Conservation (phyloP, 2,113 vertebrate genomes). For the Suricata suricatta region DNA sequence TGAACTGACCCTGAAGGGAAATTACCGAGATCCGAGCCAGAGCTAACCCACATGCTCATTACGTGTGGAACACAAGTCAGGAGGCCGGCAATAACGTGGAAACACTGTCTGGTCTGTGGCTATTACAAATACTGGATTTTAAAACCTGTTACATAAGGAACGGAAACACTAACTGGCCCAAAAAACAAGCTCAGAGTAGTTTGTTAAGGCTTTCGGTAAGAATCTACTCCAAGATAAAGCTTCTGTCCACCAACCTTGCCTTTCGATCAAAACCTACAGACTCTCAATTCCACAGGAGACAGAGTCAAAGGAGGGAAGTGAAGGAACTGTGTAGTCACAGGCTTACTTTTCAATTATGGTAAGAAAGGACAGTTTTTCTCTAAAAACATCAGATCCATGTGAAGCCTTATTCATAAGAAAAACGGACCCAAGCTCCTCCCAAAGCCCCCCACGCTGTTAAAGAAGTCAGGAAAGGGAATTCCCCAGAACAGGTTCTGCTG, state of each 20-base stretch:
- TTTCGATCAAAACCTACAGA: not conserved
- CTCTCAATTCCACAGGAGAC: not conserved
- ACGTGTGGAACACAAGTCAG: not conserved
- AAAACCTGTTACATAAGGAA: constrained; percentile 46
- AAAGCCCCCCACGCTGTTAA: not conserved
- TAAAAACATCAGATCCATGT: not conserved
- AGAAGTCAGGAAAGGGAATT: not conserved
- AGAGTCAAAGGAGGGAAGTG: not conserved
- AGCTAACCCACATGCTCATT: not conserved
- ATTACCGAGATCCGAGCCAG: not conserved
- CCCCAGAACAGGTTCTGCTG: not conserved
- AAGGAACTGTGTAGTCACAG: not conserved
- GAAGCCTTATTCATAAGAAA: not conserved
- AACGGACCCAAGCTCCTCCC: not conserved
- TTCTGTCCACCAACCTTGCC: not conserved
- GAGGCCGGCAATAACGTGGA: not conserved
- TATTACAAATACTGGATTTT: constrained; percentile 30
- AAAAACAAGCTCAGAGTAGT: not conserved
- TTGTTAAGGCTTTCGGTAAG: not conserved
- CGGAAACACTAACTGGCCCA: not conserved
- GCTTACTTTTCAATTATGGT: not conserved
- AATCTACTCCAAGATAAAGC: not conserved
- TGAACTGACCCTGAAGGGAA: not conserved
- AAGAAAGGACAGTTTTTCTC: not conserved
- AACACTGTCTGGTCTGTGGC: not conserved